Evolutionary conservation across 2,888 invertebrate genomes (phyloP).

Genomic region (Cenopis cana): DNA sequence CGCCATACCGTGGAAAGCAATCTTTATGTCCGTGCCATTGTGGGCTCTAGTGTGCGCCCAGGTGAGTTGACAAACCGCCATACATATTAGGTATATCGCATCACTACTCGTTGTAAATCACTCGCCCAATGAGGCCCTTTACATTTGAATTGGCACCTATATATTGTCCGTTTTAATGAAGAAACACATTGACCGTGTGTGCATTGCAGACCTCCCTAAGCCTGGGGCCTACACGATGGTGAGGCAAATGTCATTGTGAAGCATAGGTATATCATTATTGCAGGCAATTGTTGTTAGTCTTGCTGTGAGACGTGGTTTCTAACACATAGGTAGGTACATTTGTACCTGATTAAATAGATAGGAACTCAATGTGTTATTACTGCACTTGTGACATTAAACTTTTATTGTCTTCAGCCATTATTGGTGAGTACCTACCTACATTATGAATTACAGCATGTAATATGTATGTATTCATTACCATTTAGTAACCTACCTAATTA

Average conservation of each 20-base stretch:
- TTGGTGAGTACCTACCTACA: too few species aligned
- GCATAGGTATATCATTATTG: not conserved
- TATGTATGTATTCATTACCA: not conserved
- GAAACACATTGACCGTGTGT: not conserved
- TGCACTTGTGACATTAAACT: not conserved
- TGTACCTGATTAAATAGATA: slow-evolving; percentile 1
- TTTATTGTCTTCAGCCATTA: slow-evolving; percentile 2
- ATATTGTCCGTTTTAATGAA: not conserved
- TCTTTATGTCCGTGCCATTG: slow-evolving; percentile 88
- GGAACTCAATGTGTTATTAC: not conserved
- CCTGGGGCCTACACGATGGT: not conserved
- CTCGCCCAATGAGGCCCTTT: not conserved
- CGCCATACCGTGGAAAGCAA: slow-evolving; percentile 89
- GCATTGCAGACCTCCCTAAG: not conserved
- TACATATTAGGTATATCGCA: too few species aligned
- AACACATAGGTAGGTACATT: not conserved
- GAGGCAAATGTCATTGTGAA: not conserved
- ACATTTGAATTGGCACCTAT: not conserved
- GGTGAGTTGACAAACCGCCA: slow-evolving; percentile 56
- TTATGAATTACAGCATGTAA: not conserved
- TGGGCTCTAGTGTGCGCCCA: slow-evolving; percentile 92
- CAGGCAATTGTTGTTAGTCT: not conserved
- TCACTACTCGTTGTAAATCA: not conserved
- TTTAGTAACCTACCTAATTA: slow-evolving; percentile 15
- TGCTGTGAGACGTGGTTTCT: not conserved